Percentiles rank a stretch among this genome's conserved stretches.
Evolutionary conservation across 2,797 vertebrate species (phyloP).

Genomic region (Arrhamphus sclerolepis): DNA sequence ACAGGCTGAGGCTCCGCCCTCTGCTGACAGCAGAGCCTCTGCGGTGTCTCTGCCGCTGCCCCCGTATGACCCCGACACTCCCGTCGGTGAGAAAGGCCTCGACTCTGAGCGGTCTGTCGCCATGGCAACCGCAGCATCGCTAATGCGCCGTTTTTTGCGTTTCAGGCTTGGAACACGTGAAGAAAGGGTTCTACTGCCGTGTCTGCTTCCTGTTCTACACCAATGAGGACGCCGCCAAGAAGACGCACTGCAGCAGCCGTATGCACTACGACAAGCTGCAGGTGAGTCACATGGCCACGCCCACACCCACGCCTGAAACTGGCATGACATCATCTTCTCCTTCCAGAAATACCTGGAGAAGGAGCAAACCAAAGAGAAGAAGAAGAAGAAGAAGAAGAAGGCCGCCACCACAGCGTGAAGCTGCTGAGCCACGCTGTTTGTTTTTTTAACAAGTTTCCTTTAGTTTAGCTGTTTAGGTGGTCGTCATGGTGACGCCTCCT

Average conservation of each 20-base stretch:
- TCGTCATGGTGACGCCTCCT: too few relatives aligned
- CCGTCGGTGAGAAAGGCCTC: constrained; percentile 86
- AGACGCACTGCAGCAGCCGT: constrained; percentile 94
- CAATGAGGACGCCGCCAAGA: constrained; percentile 94
- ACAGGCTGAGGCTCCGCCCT: not conserved
- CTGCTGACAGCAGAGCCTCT: constrained; percentile 45
- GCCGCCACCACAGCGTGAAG: not conserved
- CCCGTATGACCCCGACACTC: constrained; percentile 85
- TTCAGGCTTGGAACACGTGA: constrained; percentile 94
- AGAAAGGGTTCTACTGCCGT: constrained; percentile 96
- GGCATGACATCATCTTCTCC: not conserved
- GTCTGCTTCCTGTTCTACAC: constrained; percentile 97
- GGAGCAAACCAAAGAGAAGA: constrained; percentile 68
- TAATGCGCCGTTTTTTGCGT: too few relatives aligned
- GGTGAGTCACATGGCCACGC: constrained; percentile 68
- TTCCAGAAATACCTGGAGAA: constrained; percentile 82
- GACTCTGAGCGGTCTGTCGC: too few relatives aligned
- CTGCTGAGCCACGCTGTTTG: not conserved
- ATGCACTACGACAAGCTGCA: constrained; percentile 95
- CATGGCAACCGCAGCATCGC: too few relatives aligned
- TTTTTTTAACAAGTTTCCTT: not conserved
- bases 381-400: constrained; percentile 53
- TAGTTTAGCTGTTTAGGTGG: too few relatives aligned
- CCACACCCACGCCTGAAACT: not conserved
- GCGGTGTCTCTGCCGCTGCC: constrained; percentile 79